phyloP scores from a whole-genome alignment of 2,113 vertebrate species.

The Chauna torquata region DNA sequence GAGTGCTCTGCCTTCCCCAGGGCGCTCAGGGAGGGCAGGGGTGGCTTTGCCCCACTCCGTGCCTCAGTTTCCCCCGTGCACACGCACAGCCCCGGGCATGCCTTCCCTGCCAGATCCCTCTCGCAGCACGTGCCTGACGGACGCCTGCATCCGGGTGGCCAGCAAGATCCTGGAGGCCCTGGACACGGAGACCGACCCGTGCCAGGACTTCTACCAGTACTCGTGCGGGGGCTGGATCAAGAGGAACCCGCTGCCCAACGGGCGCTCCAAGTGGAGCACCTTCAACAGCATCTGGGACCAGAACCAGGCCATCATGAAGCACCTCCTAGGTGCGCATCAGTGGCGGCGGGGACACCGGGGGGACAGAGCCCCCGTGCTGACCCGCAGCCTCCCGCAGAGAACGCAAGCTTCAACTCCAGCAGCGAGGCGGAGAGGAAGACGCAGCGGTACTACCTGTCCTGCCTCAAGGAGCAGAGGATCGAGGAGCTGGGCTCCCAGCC shows the following conservation, averaged over 20 bases:
- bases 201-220: constrained; percentile 97
- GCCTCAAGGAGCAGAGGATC: constrained; percentile 90
- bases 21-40: neutral
- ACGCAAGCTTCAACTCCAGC: constrained; percentile 92
- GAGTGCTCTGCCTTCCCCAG: neutral
- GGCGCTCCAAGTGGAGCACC: constrained; percentile 94
- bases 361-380: neutral
- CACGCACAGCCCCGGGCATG: neutral
- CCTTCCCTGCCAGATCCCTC: constrained; percentile 78
- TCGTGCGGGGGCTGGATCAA: constrained; percentile 95
- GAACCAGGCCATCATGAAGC: constrained; percentile 96
- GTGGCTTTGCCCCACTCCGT: neutral
- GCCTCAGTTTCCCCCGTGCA: neutral
- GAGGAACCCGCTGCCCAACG: constrained; percentile 92
- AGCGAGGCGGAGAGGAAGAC: constrained; percentile 96
- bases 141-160: constrained; percentile 90
- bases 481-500: constrained; percentile 93
- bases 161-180: constrained; percentile 93
- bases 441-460: constrained; percentile 93
- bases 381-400: constrained; percentile 77
- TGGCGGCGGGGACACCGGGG: rapidly evolving
- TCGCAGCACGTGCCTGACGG: constrained; percentile 86
- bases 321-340: constrained; percentile 85
- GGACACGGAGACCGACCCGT: constrained; percentile 86
- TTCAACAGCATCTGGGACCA: constrained; percentile 99